These are phyloP conservation scores for Nixonia krombeini DNA, from an alignment of 1,140 invertebrate species.

Conservation along the genomic window DNA sequence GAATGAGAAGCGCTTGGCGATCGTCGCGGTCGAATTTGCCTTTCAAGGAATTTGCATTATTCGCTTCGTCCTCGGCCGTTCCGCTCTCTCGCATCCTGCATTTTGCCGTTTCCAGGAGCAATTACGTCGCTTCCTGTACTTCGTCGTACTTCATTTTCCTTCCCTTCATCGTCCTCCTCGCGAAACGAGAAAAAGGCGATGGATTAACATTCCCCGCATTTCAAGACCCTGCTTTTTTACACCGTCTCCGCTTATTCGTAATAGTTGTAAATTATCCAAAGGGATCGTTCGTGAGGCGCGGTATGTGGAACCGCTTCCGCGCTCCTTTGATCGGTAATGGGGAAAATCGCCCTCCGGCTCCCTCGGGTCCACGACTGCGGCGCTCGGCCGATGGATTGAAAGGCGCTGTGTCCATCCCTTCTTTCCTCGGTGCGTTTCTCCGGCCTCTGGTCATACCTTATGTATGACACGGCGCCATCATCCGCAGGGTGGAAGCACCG, in stretches of 20 bases:
- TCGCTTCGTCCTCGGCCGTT: conserved; percentile 9
- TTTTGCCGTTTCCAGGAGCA: conserved; percentile 21
- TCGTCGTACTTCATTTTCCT: conserved; percentile 23
- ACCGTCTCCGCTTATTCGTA: too few species aligned
- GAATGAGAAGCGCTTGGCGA: neutral
- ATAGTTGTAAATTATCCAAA: too few species aligned
- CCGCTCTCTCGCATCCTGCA: conserved; percentile 33
- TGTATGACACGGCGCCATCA: conserved; percentile 37
- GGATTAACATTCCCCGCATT: conserved; percentile 13
- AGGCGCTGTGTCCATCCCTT: conserved; percentile 36
- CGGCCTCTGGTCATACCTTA: conserved; percentile 38
- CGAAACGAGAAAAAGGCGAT: conserved; percentile 15
- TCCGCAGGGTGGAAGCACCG: conserved; percentile 31
- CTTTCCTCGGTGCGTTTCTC: conserved; percentile 19
- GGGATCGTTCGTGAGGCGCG: too few species aligned
- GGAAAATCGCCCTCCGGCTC: conserved; percentile 34
- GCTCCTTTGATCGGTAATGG: conserved; percentile 48
- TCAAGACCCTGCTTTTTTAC: too few species aligned
- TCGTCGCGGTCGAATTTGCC: neutral
- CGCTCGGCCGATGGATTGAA: conserved; percentile 48
- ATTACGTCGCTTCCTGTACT: conserved; percentile 33
- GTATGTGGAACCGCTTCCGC: conserved; percentile 25
- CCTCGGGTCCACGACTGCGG: conserved; percentile 30
- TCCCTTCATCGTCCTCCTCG: conserved; percentile 36
- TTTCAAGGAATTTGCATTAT: neutral